Base-by-base conservation (phyloP, 2,113 vertebrate species). In the Eulemur macaco region DNA sequence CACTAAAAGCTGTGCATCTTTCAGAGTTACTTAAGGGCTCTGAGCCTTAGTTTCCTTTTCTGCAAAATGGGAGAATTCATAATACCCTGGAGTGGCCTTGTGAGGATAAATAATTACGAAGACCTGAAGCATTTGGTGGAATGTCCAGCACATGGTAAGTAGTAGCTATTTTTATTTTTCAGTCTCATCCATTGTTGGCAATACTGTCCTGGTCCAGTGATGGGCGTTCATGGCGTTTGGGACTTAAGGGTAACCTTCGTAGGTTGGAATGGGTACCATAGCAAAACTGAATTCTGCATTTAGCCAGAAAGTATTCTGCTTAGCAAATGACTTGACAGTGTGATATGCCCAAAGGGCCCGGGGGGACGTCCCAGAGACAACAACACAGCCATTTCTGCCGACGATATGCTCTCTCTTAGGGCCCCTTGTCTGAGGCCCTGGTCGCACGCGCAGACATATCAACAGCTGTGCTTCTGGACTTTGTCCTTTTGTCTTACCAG, bases 381-480 rank as follows among this genome's bases (percentile, higher is more conserved):
- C 17, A 21, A 29, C 2, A 18, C 31, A 0, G 8, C 29, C 8
- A 0, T 29, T 52, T 50, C 42, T 54, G 6, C 92, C 5, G 0
- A 18, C 0, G 2, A 8, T 8, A 9, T 0, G 0, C 34, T 9
- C 4, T 42, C 58, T 37, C 50, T 0, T 0, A 4, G 3, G 31
- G 13, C 14, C 25, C 54, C 1, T 4, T 3, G 1, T 1, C 13
- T 1, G 5, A 52, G 34, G 20, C 77, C 10, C 14, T 71, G 27
- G 0, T 2, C 17, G 11, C 17, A 14, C n/a, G 7, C 27, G 10
- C 45, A 42, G 25, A 47, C 15, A 7, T 1, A 1, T 5, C 34
- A 47, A 11, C 69, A 31, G 58, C 3, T 47, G 3, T 20, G 60
- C 68, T 31, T 31, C 34, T 8, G 42, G 56, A 15, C 23, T 69